phyloP scores from a whole-genome alignment of 2,797 vertebrate species.

The Cryptoprocta ferox region DNA sequence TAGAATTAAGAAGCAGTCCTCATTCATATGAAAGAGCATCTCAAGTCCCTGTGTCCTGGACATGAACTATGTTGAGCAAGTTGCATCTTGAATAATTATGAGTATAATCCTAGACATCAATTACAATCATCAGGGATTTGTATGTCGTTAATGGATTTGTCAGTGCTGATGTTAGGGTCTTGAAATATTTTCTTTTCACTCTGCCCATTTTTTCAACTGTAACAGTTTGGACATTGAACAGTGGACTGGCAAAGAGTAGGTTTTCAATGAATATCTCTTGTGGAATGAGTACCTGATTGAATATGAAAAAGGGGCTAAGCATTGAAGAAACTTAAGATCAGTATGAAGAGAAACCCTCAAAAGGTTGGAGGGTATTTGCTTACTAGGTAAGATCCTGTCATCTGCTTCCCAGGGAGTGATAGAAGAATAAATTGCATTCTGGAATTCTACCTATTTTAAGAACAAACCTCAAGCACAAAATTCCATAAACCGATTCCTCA shows the following conservation, averaged over 20 bases:
- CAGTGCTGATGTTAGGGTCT: neutral
- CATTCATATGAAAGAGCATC: neutral
- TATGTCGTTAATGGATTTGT: neutral
- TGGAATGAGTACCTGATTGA: neutral
- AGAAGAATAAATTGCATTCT: neutral
- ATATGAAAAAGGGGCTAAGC: neutral
- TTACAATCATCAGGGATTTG: neutral
- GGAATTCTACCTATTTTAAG: constrained; percentile 36
- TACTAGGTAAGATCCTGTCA: neutral
- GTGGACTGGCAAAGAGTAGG: neutral
- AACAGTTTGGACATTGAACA: neutral
- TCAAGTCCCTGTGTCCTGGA: neutral
- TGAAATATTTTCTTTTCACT: constrained; percentile 10
- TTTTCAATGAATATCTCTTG: neutral
- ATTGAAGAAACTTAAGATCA: neutral
- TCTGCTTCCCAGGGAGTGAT: neutral
- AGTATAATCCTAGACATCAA: neutral
- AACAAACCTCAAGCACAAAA: constrained; percentile 28
- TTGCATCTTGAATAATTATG: neutral
- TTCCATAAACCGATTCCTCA: neutral
- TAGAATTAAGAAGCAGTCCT: neutral
- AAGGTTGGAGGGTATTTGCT: neutral
- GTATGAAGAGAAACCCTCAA: neutral
- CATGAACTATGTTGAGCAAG: neutral
- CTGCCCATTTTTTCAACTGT: neutral